Evolutionary conservation across 35 echinoderm and acorn worm genomes (phyloP), one percentile per base, ranked within the genome.

Genomic region (Ophiothrix spiculata): DNA sequence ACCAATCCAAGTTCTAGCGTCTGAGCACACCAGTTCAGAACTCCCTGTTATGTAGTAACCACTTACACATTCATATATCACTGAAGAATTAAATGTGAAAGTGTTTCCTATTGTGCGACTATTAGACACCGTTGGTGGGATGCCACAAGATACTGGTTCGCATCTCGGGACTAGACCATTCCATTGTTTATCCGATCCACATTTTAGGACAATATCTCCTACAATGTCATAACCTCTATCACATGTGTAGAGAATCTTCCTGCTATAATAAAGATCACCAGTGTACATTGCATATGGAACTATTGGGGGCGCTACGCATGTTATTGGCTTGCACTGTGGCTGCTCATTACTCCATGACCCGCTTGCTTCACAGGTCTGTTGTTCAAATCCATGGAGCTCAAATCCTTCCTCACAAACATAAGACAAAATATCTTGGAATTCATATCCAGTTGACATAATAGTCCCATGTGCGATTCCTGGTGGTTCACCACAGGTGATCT

Each of bases 1-100:
- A 33, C 78, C 81, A 76, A 64, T 85, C 94, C 94, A 97, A 11
- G 13, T 1, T 25, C 83, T 75, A 40, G 54, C 75, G n/a, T 42
- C 87, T 35, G 40, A 37, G 39, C 94, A 97, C 6, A 19, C 38
- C 74, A 45, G 78, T 80, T 23, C 17, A 13, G 33, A 75, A 38
- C 4, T 25, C 15, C 34, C 88, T 84, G 4, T 29, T 0, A 87
- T 15, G 6, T 23, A n/a, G 80, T 80, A 97, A 19, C 94, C 94
- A 33, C 19, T 32, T 17, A 79, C 17, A 83, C 94, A 97, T 16
- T 69, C 32, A 80, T 84, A 90, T 13, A n/a, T 81, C 28, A 86
- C 91, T 34, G 16, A 25, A 10, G 77, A 25, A 79, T 75, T 64
- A n/a, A 76, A 83, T 39, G 74, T 36, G 28, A 90, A 84, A 15